Conservation (phyloP, 2,888 invertebrate genomes). For the Hirtodrosophila histrioides region DNA sequence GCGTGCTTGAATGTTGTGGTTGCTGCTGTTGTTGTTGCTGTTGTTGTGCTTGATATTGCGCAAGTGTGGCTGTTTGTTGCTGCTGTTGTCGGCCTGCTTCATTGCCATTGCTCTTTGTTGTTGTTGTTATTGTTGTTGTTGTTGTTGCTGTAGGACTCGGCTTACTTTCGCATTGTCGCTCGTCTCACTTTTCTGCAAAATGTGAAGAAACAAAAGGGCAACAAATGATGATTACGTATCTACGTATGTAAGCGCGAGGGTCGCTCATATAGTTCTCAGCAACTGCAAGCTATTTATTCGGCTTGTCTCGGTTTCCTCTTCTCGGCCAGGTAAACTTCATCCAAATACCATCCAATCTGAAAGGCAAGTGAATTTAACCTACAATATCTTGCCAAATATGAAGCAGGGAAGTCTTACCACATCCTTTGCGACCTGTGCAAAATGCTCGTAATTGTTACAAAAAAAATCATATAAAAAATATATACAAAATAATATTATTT, state of each 20-base stretch:
- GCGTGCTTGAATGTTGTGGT: constrained; percentile 68
- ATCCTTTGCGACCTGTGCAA: too few relatives aligned
- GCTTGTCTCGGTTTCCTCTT: too few relatives aligned
- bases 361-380: too few relatives aligned
- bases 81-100: constrained; percentile 43
- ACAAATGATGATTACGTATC: constrained; percentile 43
- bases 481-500: too few relatives aligned
- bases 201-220: constrained; percentile 55
- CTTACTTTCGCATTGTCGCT: constrained; percentile 71
- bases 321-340: too few relatives aligned
- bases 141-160: constrained; percentile 39
- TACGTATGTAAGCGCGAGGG: constrained; percentile 28
- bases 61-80: constrained; percentile 35
- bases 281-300: not conserved
- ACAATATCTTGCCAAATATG: too few relatives aligned
- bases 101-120: constrained; percentile 42
- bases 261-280: not conserved
- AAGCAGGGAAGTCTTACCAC: too few relatives aligned
- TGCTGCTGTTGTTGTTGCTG: constrained; percentile 25
- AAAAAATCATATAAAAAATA: too few relatives aligned
- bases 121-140: constrained; percentile 22
- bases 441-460: too few relatives aligned
- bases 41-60: constrained; percentile 35
- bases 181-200: constrained; percentile 71
- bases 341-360: too few relatives aligned